phyloP scores from a whole-genome alignment of 2,888 invertebrate genomes.

The Ophion obscuratus region DNA sequence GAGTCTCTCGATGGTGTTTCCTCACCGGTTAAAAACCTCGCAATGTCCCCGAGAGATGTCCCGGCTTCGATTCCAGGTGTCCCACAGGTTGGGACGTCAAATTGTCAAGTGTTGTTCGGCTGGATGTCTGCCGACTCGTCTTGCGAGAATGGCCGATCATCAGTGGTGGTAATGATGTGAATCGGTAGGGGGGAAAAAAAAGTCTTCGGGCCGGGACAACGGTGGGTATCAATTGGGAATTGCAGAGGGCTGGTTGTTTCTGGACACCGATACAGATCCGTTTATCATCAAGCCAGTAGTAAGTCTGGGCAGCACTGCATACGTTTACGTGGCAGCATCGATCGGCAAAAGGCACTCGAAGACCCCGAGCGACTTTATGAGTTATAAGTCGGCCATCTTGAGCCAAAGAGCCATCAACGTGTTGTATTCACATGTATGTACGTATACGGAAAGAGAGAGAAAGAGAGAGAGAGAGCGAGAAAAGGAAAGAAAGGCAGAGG shows the following conservation, averaged over 20 bases:
- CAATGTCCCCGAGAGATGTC: no score
- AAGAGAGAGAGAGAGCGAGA: no score
- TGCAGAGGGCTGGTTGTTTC: not conserved
- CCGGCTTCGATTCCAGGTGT: no score
- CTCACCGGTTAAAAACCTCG: no score
- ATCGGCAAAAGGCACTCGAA: conserved; percentile 40
- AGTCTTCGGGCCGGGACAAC: not conserved
- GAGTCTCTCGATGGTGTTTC: not conserved
- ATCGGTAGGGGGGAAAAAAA: not conserved
- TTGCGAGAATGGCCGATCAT: not conserved
- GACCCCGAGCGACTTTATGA: conserved; percentile 80
- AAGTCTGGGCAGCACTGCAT: not conserved
- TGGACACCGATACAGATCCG: no score
- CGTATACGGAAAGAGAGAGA: not conserved
- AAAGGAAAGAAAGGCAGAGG: conserved; percentile 39
- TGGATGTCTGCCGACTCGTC: not conserved
- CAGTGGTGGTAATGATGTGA: not conserved
- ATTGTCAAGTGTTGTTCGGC: conserved; percentile 12
- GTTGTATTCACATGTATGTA: conserved; percentile 77
- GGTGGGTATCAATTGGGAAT: conserved; percentile 4
- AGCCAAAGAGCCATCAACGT: conserved; percentile 77
- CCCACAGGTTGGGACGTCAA: not conserved
- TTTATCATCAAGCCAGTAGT: no score
- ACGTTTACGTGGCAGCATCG: not conserved
- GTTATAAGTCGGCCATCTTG: conserved; percentile 84